Evolutionary conservation across 53 echinoderm and acorn worm genomes (phyloP).

Genomic region (Mesocentrotus franciscanus): DNA sequence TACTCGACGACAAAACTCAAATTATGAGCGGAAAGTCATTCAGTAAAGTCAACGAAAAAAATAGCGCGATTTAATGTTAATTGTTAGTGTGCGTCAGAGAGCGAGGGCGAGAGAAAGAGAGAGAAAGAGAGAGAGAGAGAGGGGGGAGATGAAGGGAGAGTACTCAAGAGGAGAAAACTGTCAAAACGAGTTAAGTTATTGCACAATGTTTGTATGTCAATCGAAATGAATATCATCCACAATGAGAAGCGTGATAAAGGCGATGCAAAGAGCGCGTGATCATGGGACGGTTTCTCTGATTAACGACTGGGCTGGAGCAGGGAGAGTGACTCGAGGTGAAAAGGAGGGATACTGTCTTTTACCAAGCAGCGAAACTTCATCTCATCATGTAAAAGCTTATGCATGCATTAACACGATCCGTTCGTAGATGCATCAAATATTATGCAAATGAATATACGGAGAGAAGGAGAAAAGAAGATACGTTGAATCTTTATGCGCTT

Average conservation of each 20-base stretch:
- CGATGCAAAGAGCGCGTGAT: constrained; percentile 14
- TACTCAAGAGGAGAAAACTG: constrained; percentile 24
- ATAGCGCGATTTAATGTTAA: not conserved
- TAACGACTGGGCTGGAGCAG: constrained; percentile 23
- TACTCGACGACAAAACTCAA: not conserved
- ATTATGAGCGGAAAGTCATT: not conserved
- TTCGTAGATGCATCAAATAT: constrained; percentile 19
- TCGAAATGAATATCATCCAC: constrained; percentile 19
- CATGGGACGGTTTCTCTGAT: constrained; percentile 30
- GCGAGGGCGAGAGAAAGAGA: not conserved
- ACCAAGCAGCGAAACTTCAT: not conserved
- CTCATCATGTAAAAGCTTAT: not conserved
- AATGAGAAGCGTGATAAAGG: not conserved
- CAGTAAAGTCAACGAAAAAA: constrained; percentile 10
- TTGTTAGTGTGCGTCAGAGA: not conserved
- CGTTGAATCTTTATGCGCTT: not conserved
- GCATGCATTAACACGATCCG: constrained; percentile 51
- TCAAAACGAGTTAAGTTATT: constrained; percentile 51
- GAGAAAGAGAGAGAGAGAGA: not conserved
- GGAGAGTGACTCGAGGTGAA: constrained; percentile 41
- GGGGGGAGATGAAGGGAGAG: not conserved
- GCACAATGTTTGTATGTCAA: constrained; percentile 23
- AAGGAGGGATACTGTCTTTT: not conserved
- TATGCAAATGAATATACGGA: constrained; percentile 12
- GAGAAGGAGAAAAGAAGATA: not conserved